Conservation (phyloP, 2,113 vertebrate species). For the Myrmecophaga tridactyla region DNA sequence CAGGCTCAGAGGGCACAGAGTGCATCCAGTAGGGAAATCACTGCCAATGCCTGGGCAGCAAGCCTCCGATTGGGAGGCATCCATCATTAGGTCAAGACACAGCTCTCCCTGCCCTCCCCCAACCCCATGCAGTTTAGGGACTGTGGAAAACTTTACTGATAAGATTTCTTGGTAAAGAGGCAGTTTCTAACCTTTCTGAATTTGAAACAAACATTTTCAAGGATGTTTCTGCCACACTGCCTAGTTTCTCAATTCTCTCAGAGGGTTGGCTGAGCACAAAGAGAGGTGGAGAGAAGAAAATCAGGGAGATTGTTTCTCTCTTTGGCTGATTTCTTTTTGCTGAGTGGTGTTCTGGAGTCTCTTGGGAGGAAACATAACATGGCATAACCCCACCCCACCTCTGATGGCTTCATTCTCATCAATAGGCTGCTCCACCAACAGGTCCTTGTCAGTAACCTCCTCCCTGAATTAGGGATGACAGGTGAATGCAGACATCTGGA, state of each 20-base stretch:
- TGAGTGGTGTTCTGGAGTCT: not conserved
- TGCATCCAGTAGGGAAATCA: not conserved
- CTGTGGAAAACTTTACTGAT: not conserved
- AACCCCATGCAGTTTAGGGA: not conserved
- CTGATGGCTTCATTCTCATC: not conserved
- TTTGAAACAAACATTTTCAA: not conserved
- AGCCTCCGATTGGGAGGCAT: not conserved
- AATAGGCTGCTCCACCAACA: not conserved
- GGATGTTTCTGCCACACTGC: not conserved
- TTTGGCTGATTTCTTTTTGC: not conserved
- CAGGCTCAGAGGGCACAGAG: not conserved
- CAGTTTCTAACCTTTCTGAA: conserved; percentile 3
- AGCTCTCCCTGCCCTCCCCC: not conserved
- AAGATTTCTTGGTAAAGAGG: conserved; percentile 5
- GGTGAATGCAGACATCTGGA: not conserved
- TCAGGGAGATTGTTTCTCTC: not conserved
- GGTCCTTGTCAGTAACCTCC: not conserved
- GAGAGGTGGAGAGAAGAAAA: not conserved
- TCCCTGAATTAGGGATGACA: not conserved
- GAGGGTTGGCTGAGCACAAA: not conserved
- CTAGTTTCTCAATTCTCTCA: not conserved
- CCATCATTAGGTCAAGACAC: not conserved
- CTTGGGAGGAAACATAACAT: not conserved
- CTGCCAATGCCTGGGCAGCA: not conserved
- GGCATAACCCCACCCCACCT: not conserved